Percentiles rank a stretch among this genome's conserved stretches.
Evolutionary conservation across 1,140 invertebrate genomes (phyloP).

Genomic region (Drosophila nasuta): DNA sequence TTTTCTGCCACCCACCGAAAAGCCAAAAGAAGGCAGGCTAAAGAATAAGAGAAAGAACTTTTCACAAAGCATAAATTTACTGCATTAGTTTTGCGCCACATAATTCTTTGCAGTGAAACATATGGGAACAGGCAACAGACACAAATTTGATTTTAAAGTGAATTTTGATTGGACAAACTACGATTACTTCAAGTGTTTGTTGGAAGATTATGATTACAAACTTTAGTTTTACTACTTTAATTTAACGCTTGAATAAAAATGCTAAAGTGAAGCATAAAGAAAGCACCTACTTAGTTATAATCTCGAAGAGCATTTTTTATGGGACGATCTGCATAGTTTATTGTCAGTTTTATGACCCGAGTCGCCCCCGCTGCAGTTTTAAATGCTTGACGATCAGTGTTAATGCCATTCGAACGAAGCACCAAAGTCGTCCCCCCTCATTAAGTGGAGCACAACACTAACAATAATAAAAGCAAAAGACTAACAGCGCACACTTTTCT

Average conservation of each 20-base stretch:
- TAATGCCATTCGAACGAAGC: constrained; percentile 54
- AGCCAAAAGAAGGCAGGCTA: not conserved
- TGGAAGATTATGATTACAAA: too few species aligned
- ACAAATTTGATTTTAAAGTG: constrained; percentile 79
- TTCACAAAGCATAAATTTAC: constrained; percentile 80
- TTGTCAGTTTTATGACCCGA: constrained; percentile 68
- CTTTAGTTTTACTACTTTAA: constrained; percentile 29
- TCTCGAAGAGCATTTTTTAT: constrained; percentile 31
- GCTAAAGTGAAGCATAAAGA: constrained; percentile 1
- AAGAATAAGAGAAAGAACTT: constrained; percentile 53
- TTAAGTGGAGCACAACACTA: constrained; percentile 52
- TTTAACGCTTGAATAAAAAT: constrained; percentile 43
- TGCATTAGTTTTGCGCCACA: constrained; percentile 80
- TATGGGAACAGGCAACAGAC: constrained; percentile 51
- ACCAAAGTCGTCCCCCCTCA: constrained; percentile 28
- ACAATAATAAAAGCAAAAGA: constrained; percentile 22
- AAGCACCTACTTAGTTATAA: constrained; percentile 17
- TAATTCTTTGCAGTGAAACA: constrained; percentile 71
- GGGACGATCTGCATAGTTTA: constrained; percentile 52
- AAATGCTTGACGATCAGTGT: constrained; percentile 72
- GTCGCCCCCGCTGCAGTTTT: constrained; percentile 62
- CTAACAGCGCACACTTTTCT: constrained; percentile 60
- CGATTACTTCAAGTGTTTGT: not conserved
- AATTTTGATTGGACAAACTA: constrained; percentile 67
- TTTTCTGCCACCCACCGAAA: constrained; percentile 15